phyloP scores from a whole-genome alignment of 2,797 vertebrate genomes.

The Spinus pinus region DNA sequence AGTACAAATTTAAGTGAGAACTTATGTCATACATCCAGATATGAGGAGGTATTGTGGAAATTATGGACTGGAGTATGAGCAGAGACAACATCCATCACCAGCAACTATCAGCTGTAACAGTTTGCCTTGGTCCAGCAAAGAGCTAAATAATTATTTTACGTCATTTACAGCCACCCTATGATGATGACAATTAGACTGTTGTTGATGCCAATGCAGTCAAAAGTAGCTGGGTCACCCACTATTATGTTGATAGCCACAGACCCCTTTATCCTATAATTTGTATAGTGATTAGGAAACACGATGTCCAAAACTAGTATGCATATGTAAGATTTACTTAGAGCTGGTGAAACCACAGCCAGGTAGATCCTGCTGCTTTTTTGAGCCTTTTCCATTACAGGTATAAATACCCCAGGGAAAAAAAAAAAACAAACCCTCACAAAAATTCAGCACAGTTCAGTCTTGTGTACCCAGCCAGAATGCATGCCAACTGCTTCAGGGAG shows the following conservation, averaged over 20 bases:
- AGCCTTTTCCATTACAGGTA: background rate
- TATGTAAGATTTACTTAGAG: background rate
- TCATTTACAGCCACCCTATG: background rate
- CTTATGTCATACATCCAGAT: background rate
- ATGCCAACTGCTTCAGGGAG: background rate
- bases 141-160: background rate
- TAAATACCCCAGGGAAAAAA: background rate
- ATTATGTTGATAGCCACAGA: background rate
- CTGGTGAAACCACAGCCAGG: background rate
- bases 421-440: accelerated
- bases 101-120: background rate
- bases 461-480: background rate
- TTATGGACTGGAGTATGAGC: background rate
- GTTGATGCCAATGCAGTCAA: background rate
- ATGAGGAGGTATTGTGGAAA: background rate
- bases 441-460: background rate
- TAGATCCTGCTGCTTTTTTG: background rate
- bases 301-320: background rate
- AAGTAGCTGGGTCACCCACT: background rate
- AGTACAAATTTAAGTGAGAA: background rate
- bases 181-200: background rate
- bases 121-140: background rate
- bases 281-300: background rate
- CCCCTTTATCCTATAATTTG: background rate
- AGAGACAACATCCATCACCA: background rate